A percentile compares a stretch with the other conserved stretches of the same genome.
These are phyloP conservation scores for Dryobotodes eremita DNA, from an alignment of 2,888 invertebrate genomes.

Conservation along the genomic window DNA sequence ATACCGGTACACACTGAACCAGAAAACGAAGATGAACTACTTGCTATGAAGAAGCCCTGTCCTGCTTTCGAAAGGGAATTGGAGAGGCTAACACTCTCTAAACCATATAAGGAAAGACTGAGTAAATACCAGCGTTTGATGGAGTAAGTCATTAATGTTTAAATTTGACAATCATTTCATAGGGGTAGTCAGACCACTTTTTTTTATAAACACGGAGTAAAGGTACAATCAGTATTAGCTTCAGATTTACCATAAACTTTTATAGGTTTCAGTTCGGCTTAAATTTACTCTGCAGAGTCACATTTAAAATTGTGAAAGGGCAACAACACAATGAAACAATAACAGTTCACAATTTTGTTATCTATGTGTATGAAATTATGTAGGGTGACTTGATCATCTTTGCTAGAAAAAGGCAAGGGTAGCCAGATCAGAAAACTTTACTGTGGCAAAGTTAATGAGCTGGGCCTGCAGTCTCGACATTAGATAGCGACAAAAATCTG, in stretches of 20 bases:
- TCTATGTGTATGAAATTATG: not conserved
- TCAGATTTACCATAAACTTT: not conserved
- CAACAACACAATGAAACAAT: not conserved
- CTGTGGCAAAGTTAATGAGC: not conserved
- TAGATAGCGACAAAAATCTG: too few species aligned
- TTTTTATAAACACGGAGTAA: not conserved
- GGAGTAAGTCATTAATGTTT: conserved; percentile 79
- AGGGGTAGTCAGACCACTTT: too few species aligned
- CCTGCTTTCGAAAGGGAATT: conserved; percentile 91
- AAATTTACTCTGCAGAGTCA: not conserved
- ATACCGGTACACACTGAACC: conserved; percentile 94
- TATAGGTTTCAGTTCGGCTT: not conserved
- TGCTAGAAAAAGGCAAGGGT: not conserved
- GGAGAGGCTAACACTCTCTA: conserved; percentile 86
- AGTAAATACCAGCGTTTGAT: conserved; percentile 92
- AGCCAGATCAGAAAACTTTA: not conserved
- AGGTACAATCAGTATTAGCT: not conserved
- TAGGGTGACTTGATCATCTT: not conserved
- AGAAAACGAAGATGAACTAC: conserved; percentile 91
- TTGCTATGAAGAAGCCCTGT: conserved; percentile 92
- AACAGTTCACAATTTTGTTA: too few species aligned
- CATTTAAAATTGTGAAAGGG: not conserved
- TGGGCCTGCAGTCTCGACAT: too few species aligned
- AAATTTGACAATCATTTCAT: not conserved
- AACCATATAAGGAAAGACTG: conserved; percentile 90